These are phyloP conservation scores for Choloepus didactylus DNA, from an alignment of 2,797 vertebrate species.

Conservation along the genomic window DNA sequence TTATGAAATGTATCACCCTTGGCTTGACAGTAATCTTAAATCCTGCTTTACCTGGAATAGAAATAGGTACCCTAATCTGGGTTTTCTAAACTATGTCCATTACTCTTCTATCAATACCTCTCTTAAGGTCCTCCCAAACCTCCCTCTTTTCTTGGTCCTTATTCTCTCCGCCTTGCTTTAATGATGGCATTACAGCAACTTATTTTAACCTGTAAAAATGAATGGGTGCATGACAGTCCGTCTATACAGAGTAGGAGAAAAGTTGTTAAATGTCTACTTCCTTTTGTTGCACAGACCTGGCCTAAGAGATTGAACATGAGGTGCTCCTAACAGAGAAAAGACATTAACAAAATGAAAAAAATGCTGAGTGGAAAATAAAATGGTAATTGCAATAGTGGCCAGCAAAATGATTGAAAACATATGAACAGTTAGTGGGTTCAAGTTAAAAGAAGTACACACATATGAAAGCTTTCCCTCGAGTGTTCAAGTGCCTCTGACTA, in stretches of 20 bases:
- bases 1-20: neutral
- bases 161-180: neutral
- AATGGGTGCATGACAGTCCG: neutral
- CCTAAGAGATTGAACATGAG: neutral
- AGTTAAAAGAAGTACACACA: slow-evolving; percentile 52
- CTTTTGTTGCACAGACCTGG: neutral
- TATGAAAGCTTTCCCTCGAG: slow-evolving; percentile 24
- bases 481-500: neutral
- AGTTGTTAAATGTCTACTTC: slow-evolving; percentile 3
- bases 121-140: neutral
- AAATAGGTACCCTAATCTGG: neutral
- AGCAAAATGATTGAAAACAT: slow-evolving; percentile 76
- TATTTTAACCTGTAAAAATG: slow-evolving; percentile 42
- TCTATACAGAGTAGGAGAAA: neutral
- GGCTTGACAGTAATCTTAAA: neutral
- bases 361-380: slow-evolving; percentile 60
- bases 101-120: neutral
- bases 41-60: neutral
- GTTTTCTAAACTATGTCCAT: neutral
- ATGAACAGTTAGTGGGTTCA: slow-evolving; percentile 50
- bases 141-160: neutral
- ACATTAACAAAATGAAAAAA: slow-evolving; percentile 58
- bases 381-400: slow-evolving; percentile 46
- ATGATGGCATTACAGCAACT: neutral
- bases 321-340: slow-evolving; percentile 6